Percentiles rank a stretch among this genome's conserved stretches.
Conservation (phyloP, 2,113 vertebrate species). For the Pardalotus punctatus region DNA sequence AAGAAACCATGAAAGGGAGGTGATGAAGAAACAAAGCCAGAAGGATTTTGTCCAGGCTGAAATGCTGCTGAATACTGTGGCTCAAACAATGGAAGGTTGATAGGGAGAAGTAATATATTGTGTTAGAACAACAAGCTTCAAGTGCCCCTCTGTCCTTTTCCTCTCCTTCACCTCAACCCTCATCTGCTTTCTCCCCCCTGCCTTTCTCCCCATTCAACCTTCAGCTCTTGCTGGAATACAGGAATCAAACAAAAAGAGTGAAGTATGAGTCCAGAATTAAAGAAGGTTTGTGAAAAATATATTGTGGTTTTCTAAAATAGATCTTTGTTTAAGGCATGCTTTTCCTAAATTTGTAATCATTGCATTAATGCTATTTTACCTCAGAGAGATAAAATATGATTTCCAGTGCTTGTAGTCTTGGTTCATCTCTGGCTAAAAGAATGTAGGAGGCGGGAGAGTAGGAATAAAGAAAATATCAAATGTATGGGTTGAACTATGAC, state of each 20-base stretch:
- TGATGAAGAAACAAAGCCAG: background rate
- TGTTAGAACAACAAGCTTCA: background rate
- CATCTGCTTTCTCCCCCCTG: accelerated
- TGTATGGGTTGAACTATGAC: background rate
- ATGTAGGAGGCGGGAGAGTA: background rate
- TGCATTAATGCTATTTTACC: background rate
- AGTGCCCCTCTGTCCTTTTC: background rate
- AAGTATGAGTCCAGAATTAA: background rate
- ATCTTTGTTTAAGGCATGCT: background rate
- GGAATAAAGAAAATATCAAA: background rate
- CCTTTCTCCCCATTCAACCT: accelerated
- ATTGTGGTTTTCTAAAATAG: background rate
- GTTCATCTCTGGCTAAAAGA: background rate
- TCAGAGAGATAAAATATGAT: background rate
- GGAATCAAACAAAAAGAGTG: background rate
- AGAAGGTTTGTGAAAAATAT: background rate
- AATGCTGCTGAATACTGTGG: background rate
- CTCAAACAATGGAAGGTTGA: background rate
- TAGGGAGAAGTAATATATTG: background rate
- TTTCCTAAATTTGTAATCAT: background rate
- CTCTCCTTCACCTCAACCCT: background rate
- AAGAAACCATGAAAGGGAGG: background rate
- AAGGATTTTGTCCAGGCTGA: background rate
- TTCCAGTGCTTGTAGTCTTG: background rate
- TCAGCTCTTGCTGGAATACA: background rate